Base-by-base conservation (phyloP, 2,797 vertebrate species). In the Valencia hispanica region DNA sequence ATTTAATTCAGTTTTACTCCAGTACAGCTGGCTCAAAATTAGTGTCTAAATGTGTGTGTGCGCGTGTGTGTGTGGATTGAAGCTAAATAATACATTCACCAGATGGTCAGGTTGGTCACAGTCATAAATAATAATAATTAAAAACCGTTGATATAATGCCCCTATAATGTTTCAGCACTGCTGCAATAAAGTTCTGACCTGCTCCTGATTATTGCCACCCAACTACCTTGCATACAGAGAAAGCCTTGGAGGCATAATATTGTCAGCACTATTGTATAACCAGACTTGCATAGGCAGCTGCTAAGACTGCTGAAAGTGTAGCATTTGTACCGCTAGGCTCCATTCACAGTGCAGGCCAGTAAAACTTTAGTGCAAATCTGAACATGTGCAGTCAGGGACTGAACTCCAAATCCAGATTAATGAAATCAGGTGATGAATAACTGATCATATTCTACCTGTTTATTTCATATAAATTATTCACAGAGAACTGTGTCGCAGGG, bases 301-400 rank as follows among this genome's bases (percentile, higher is more conserved):
- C 48, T 73, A 70, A 61, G 77, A 79, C 77, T 72, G 41, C 59
- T 70, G 72, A 70, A 80, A 87, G 85, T 84, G 85, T 72, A 84
- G 68, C 79, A 81, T 86, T 83, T 84, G 84, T 71, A 78, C 78
- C 78, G 73, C 77, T 84, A 87, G 89, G 84, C 81, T 84, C 75
- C 10, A 11, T 73, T 8, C 14, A 71, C 0, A 5, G 43, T 4
- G 12, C 12, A 1, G 43, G 43, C 43, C 4, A 1, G 43, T 43
- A 5, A 43, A 43, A 43, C 41, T 43, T 43, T 43, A 4, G n/a
- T 79, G 78, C 36, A 79, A 78, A 80, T 84, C 81, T 78, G 74
- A 73, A 6, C 20, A 80, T 75, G 63, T 75, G 72, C 47, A 18
- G 27, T 76, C 15, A 14, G 72, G 71, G 73, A 74, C 65, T 32